Evolutionary conservation across 2,888 invertebrate genomes (phyloP).

Genomic region (Tetragonisca angustula): DNA sequence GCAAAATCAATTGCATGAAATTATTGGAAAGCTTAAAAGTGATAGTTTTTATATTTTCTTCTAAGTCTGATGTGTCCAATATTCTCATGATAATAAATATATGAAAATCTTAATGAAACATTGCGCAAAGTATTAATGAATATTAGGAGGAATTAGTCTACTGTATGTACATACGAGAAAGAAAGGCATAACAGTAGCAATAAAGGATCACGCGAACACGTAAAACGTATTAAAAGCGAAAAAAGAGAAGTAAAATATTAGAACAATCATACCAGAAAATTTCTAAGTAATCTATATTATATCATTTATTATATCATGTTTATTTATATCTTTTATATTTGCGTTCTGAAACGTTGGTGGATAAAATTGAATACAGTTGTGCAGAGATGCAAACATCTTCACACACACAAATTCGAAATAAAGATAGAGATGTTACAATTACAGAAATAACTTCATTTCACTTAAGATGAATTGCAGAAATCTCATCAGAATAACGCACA

Average conservation of each 20-base stretch:
- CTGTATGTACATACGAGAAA: slow-evolving; percentile 91
- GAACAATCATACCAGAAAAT: slow-evolving; percentile 94
- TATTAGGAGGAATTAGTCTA: slow-evolving; percentile 91
- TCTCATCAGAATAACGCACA: slow-evolving; percentile 88
- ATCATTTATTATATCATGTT: not conserved
- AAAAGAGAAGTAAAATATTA: slow-evolving; percentile 91
- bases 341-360: slow-evolving; percentile 88
- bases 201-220: slow-evolving; percentile 94
- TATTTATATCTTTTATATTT: not conserved
- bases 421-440: slow-evolving; percentile 90
- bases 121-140: slow-evolving; percentile 95
- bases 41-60: slow-evolving; percentile 75
- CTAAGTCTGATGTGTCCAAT: slow-evolving; percentile 1
- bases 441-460: slow-evolving; percentile 88
- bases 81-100: slow-evolving; percentile 9
- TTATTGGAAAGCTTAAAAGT: slow-evolving; percentile 87
- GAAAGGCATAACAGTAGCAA: slow-evolving; percentile 94
- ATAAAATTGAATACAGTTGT: slow-evolving; percentile 90
- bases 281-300: slow-evolving; percentile 85
- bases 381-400: slow-evolving; percentile 88
- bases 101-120: slow-evolving; percentile 88
- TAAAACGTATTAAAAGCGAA: slow-evolving; percentile 94
- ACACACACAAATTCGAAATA: slow-evolving; percentile 88
- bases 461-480: slow-evolving; percentile 89
- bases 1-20: slow-evolving; percentile 92